Percentiles rank a stretch among this genome's conserved stretches.
Evolutionary conservation across 2,113 vertebrate species (phyloP).

Genomic region (Poeciliopsis turrubarensis): DNA sequence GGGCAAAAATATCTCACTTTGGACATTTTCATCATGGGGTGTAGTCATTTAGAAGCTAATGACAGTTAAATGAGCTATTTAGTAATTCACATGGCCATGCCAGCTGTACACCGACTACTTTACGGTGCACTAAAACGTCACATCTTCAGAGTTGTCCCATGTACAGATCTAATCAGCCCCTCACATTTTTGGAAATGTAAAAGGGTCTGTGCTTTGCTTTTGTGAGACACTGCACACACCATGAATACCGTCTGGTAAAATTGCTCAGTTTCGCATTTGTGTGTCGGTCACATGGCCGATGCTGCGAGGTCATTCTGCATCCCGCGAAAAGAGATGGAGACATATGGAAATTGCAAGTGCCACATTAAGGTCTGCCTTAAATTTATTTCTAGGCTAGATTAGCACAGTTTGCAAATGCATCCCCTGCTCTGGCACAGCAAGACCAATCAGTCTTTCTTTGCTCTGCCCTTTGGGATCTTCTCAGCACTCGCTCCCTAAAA

Average conservation of each 20-base stretch:
- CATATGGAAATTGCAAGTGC: not conserved
- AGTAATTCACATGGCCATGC: too few relatives aligned
- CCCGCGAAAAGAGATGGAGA: not conserved
- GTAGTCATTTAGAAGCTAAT: too few relatives aligned
- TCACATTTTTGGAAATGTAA: too few relatives aligned
- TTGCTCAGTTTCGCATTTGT: not conserved
- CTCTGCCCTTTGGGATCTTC: conserved; percentile 11
- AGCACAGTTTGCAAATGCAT: not conserved
- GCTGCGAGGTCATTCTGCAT: not conserved
- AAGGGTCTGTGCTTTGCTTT: too few relatives aligned
- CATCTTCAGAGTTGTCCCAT: too few relatives aligned
- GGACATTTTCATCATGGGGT: too few relatives aligned
- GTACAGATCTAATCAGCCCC: too few relatives aligned
- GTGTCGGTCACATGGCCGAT: not conserved
- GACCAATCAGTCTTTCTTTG: not conserved
- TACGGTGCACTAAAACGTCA: too few relatives aligned
- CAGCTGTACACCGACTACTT: too few relatives aligned
- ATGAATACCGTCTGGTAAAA: not conserved
- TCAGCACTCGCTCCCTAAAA: conserved; percentile 23
- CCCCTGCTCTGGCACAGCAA: not conserved
- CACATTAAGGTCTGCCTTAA: not conserved
- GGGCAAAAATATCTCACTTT: too few relatives aligned
- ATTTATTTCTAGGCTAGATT: not conserved
- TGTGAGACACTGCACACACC: too few relatives aligned
- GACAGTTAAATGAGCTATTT: too few relatives aligned